A percentile compares a stretch with the other conserved stretches of the same genome.
phyloP scores from a whole-genome alignment of 2,113 vertebrate genomes.

The Phyllopteryx taeniolatus region DNA sequence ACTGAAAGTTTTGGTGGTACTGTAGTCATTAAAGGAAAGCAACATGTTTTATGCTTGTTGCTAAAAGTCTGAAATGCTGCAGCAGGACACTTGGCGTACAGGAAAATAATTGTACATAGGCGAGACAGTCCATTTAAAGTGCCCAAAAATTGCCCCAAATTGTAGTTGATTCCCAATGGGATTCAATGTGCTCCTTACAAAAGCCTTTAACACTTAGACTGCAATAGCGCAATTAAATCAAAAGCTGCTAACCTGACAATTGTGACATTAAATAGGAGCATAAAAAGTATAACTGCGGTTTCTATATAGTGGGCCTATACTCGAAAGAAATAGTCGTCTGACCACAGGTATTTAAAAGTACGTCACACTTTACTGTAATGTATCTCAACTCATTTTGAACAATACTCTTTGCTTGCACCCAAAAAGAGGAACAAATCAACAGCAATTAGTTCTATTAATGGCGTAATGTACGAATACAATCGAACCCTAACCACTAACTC shows the following conservation, averaged over 20 bases:
- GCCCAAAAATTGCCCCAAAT: background rate
- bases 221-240: background rate
- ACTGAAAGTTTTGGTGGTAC: slow-evolving; percentile 35
- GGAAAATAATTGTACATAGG: background rate
- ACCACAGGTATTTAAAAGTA: no score
- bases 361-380: no score
- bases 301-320: background rate
- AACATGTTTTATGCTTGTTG: slow-evolving; percentile 3
- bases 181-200: background rate
- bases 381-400: no score
- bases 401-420: no score
- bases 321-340: no score
- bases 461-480: background rate
- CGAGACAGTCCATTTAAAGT: background rate
- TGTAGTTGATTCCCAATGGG: background rate
- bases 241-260: background rate
- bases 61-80: background rate
- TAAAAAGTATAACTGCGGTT: background rate
- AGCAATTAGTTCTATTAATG: background rate
- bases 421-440: no score
- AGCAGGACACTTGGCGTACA: background rate
- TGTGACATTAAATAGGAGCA: background rate
- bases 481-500: background rate
- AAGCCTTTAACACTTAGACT: background rate
- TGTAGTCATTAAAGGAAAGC: slow-evolving; percentile 36